A percentile compares a stretch with the other conserved stretches of the same genome.
These are phyloP conservation scores for Protobothrops mucrosquamatus DNA, from an alignment of 2,113 vertebrate genomes.

Conservation along the genomic window DNA sequence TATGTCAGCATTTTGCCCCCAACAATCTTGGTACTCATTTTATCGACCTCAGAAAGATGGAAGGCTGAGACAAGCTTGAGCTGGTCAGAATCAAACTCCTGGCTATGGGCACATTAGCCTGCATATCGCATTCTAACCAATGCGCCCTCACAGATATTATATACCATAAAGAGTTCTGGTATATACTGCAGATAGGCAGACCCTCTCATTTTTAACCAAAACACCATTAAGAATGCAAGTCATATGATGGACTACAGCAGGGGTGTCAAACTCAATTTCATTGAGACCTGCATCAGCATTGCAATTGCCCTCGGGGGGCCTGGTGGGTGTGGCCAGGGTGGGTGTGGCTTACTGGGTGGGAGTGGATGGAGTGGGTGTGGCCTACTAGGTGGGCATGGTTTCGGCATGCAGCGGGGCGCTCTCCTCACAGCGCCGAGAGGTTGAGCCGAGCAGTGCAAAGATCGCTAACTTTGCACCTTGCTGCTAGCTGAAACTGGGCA, in stretches of 20 bases:
- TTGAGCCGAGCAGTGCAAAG: too few species aligned
- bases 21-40: background rate
- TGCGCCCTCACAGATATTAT: background rate
- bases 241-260: background rate
- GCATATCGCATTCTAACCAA: background rate
- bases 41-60: background rate
- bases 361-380: too few species aligned
- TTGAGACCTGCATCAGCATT: too few species aligned
- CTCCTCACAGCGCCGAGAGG: too few species aligned
- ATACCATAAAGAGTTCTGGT: background rate
- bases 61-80: background rate
- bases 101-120: background rate
- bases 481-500: too few species aligned
- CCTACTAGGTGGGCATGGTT: too few species aligned
- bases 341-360: too few species aligned
- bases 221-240: background rate
- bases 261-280: too few species aligned
- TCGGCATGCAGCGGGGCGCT: too few species aligned
- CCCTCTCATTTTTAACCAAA: background rate
- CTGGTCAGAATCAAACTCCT: background rate
- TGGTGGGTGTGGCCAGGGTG: too few species aligned
- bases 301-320: too few species aligned
- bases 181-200: background rate
- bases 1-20: background rate
- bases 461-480: too few species aligned